Conservation (phyloP, 2,797 vertebrate species). For the Chanos chanos region DNA sequence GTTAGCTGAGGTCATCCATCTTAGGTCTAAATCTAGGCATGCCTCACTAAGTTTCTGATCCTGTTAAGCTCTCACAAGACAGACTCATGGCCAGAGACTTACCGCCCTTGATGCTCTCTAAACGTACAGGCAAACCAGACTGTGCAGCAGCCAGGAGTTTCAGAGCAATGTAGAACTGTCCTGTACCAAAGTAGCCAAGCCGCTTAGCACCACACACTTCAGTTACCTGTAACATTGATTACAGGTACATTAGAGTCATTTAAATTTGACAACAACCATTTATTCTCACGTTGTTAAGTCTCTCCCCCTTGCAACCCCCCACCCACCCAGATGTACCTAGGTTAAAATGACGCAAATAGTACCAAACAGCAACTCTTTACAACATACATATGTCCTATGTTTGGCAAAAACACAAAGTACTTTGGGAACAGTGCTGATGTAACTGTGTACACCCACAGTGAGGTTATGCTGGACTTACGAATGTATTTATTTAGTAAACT, state of each 20-base stretch:
- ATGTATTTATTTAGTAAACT: too few relatives aligned
- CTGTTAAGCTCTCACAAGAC: constrained; percentile 44
- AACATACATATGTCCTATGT: too few relatives aligned
- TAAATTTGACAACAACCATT: too few relatives aligned
- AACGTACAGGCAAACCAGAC: constrained; percentile 80
- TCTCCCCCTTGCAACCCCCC: background rate
- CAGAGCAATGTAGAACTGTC: constrained; percentile 89
- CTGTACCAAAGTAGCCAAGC: constrained; percentile 85
- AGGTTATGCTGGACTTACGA: too few relatives aligned
- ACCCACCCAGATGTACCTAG: too few relatives aligned
- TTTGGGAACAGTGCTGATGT: too few relatives aligned
- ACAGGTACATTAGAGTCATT: too few relatives aligned
- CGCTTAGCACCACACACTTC: constrained; percentile 90
- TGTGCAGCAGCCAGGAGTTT: constrained; percentile 91
- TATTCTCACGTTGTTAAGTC: too few relatives aligned
- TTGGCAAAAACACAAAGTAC: too few relatives aligned
- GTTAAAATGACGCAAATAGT: too few relatives aligned
- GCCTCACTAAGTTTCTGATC: constrained; percentile 65
- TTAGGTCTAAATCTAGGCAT: constrained; percentile 61
- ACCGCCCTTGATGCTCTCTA: constrained; percentile 86
- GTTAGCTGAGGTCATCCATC: constrained; percentile 57
- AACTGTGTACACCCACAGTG: too few relatives aligned
- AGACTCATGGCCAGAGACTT: constrained; percentile 59
- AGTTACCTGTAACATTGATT: constrained; percentile 91
- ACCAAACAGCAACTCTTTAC: too few relatives aligned